A percentile compares a stretch with the other conserved stretches of the same genome.
Conservation (phyloP, 2,113 vertebrate species). For the Mionectes macconnelli region DNA sequence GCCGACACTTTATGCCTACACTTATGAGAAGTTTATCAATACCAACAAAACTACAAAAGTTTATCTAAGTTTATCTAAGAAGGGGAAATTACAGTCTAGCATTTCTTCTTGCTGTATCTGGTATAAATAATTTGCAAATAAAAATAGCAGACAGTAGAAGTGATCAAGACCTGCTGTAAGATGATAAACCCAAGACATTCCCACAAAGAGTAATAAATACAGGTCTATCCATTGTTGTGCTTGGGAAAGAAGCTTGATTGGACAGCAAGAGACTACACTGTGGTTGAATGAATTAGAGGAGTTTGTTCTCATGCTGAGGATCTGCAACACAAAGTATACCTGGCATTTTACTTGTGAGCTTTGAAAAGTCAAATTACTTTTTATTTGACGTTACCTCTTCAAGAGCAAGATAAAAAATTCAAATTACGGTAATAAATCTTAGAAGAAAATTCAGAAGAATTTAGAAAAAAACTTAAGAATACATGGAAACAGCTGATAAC, state of each 20-base stretch:
- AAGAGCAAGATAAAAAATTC: neutral
- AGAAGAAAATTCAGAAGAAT: neutral
- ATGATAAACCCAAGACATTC: neutral
- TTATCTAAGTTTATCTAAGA: neutral
- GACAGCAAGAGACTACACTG: neutral
- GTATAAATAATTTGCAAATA: neutral
- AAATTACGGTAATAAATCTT: neutral
- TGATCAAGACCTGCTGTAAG: neutral
- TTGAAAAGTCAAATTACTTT: neutral
- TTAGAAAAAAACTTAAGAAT: neutral
- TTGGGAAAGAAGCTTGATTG: neutral
- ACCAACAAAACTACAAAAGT: neutral
- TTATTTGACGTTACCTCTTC: neutral
- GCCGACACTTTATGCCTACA: neutral
- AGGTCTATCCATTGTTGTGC: accelerated
- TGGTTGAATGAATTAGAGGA: neutral
- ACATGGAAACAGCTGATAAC: neutral
- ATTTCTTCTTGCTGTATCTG: neutral
- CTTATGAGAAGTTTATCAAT: neutral
- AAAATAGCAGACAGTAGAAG: neutral
- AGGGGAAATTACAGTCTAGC: neutral
- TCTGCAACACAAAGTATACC: neutral
- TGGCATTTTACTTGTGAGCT: neutral
- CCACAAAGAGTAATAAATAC: neutral
- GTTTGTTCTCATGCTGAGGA: neutral